Evolutionary conservation across 1,140 invertebrate genomes (phyloP), one percentile per base, ranked within the genome.

Genomic region (Physella acuta): DNA sequence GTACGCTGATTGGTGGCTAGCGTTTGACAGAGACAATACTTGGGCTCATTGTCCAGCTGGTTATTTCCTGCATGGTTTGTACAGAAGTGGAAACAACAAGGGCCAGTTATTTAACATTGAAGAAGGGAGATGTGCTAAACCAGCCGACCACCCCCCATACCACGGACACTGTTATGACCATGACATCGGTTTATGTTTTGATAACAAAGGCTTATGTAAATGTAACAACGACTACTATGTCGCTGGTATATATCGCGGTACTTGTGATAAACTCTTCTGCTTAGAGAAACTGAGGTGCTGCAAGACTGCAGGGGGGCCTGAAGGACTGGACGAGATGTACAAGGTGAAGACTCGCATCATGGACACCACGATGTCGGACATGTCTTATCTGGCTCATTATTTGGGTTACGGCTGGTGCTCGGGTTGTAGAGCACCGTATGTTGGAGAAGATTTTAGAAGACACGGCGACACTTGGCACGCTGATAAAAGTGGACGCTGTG

Each of bases 391-490:
- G 11, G 60, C 60, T 1, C 5, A 39, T 33, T 24, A 30, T 28
- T 30, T 63, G 17, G 60, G 60, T 24, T 63, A 63, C 37, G 60
- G 37, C 20, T 63, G 37, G 36, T 63, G 37, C 20, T 26, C 37
- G 28, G 60, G 60, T 49, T 44, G 36, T 37, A 44, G 26, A 24
- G n/a, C 36, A 5, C 3, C 26, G 26, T 8, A 49, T 24, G 60
- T 63, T 16, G 60, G 60, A 4, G 60, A 63, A 51, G 60, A 36
- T 31, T 63, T 63, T 31, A 4, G 14, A 3, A 44, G 60, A 49
- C 2, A 26, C 11, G 37, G 60, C 3, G 60, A 63, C 37, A 17
- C 36, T 2, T 63, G 60, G 60, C 16, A 44, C 2, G 36, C 60
- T 31, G 60, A 63, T 39, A 39, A 39, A 31, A 63, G 24, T 16